Base-by-base conservation (phyloP, 2,888 invertebrate species). In the Tetramorium bicarinatum region DNA sequence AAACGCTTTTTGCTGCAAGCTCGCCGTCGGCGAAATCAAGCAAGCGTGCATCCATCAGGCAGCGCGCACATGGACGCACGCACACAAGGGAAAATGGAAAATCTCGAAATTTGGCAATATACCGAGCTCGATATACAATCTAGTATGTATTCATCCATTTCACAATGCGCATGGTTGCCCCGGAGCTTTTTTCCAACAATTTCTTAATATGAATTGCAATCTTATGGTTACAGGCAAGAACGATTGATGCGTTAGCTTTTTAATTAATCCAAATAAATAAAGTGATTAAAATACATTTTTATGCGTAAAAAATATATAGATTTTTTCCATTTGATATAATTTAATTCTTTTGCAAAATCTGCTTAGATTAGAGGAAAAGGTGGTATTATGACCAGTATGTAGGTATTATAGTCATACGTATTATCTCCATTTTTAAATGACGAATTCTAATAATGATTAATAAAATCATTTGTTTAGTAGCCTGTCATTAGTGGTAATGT, bases 101-200 rank as follows among this genome's bases (percentile, higher is more conserved):
- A 69, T 52, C 52, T 69, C 8, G n/a, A n/a, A 49, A 69, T n/a
- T 52, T 52, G n/a, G 52, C 34, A 34, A 69, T 69, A 52, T 69
- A 52, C 34, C 0, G 18, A 34, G 29, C 29, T 49, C 18, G 7
- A 6, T 34, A 69, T 49, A 69, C 29, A 34, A 34, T n/a, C 52
- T 8, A 11, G 15, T 52, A 69, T n/a, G 25, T 34, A 34, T 69
- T n/a, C 13, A 38, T 38, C 15, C 21, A 34, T 1, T 71, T 3
- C 7, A n/a, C 8, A 21, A 38, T n/a, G 34, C n/a, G 13, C 15
- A 38, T 25, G 25, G 25, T 52, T 34, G 38, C 3, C 1, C 7
- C 38, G 34, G n/a, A 6, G 8, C 21, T 25, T 21, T 8, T 71
- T 71, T 71, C 9, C 4, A 54, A 38, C 15, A 71, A 15, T 71